These are phyloP conservation scores for Equus przewalskii DNA, from an alignment of 2,113 vertebrate genomes.

Conservation along the genomic window DNA sequence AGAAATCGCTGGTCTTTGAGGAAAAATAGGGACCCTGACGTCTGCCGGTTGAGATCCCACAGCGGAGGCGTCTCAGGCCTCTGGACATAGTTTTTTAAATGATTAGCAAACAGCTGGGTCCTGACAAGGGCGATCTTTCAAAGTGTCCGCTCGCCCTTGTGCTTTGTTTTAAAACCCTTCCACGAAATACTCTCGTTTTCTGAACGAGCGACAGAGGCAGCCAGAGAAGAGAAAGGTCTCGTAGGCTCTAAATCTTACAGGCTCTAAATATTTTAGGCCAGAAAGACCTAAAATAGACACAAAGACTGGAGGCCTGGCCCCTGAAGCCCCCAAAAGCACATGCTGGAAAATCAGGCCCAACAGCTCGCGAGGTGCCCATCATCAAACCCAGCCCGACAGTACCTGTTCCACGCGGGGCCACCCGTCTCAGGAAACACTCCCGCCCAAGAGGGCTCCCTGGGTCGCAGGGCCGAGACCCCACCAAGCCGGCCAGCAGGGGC, in stretches of 20 bases:
- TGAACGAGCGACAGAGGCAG: rapidly evolving
- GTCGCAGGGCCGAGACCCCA: slow-evolving; percentile 45
- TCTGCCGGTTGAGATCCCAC: not conserved
- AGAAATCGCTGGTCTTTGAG: not conserved
- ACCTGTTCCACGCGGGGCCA: slow-evolving; percentile 52
- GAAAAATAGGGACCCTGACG: rapidly evolving
- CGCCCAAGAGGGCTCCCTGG: not conserved
- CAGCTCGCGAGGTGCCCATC: not conserved
- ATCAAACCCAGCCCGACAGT: not conserved
- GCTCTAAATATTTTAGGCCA: no score
- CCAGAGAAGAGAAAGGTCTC: not conserved
- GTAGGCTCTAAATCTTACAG: no score
- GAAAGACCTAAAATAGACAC: not conserved
- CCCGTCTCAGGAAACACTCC: not conserved
- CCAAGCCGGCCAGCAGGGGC: slow-evolving; percentile 29
- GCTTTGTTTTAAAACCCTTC: not conserved
- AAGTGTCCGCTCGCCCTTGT: rapidly evolving
- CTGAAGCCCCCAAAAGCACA: not conserved
- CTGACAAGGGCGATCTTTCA: not conserved
- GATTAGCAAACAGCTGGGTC: not conserved
- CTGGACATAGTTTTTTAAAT: not conserved
- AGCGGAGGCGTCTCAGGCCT: not conserved
- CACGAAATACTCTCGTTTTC: not conserved
- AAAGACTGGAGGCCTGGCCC: not conserved
- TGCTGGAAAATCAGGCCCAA: not conserved